Evolutionary conservation across 2,113 vertebrate species (phyloP).

Genomic region (Microtus pennsylvanicus): DNA sequence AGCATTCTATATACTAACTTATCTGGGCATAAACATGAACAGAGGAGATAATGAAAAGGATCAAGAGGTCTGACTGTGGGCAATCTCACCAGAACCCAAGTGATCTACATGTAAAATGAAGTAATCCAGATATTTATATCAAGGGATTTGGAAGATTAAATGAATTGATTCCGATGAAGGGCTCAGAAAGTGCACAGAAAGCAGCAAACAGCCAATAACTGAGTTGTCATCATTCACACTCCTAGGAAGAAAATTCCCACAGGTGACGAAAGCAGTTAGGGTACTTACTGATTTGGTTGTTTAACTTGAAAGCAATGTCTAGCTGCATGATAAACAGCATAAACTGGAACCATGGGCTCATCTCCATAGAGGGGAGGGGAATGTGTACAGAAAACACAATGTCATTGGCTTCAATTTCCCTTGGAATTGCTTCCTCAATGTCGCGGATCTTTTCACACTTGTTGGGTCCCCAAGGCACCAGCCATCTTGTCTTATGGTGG

Average conservation of each 20-base stretch:
- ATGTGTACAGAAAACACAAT: slow-evolving; percentile 97
- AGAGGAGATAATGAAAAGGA: background rate
- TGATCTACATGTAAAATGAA: background rate
- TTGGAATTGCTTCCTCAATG: slow-evolving; percentile 93
- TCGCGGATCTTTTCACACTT: slow-evolving; percentile 92
- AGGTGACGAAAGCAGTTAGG: background rate
- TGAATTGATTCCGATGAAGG: background rate
- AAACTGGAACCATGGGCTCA: slow-evolving; percentile 99
- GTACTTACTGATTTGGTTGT: slow-evolving; percentile 96
- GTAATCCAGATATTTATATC: background rate
- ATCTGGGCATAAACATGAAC: background rate
- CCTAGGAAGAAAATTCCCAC: background rate
- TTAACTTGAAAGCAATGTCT: slow-evolving; percentile 95
- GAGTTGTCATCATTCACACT: background rate
- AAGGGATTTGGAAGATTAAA: background rate
- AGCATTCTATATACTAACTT: background rate
- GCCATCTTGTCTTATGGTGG: slow-evolving; percentile 91
- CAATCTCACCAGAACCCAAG: background rate
- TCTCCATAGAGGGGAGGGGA: slow-evolving; percentile 93
- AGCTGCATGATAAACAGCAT: slow-evolving; percentile 97
- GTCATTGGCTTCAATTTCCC: slow-evolving; percentile 95
- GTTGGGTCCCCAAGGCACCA: slow-evolving; percentile 95
- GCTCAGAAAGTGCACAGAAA: background rate
- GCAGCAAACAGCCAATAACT: background rate
- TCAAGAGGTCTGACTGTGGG: background rate